These are phyloP conservation scores for Microplitis manilae DNA, from an alignment of 2,888 invertebrate species.

Conservation along the genomic window DNA sequence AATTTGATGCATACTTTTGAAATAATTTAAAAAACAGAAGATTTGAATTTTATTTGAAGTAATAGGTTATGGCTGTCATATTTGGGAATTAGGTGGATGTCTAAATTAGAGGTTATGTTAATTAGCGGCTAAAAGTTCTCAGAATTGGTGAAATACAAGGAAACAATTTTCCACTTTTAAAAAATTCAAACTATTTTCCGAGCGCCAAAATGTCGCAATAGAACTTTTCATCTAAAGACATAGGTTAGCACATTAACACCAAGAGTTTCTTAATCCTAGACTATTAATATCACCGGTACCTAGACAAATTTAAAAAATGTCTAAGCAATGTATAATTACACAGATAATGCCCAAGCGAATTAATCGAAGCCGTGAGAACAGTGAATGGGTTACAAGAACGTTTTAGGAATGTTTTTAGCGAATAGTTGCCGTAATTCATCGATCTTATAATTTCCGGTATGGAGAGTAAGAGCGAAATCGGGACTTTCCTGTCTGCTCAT, in stretches of 20 bases:
- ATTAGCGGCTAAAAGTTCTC: too few relatives aligned
- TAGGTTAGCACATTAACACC: background rate
- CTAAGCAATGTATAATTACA: background rate
- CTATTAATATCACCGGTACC: background rate
- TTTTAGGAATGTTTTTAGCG: slow-evolving; percentile 50
- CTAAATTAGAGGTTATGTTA: too few relatives aligned
- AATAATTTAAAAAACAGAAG: too few relatives aligned
- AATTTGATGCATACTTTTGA: background rate
- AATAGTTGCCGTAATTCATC: slow-evolving; percentile 55
- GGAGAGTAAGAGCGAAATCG: slow-evolving; percentile 53
- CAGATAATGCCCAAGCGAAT: background rate
- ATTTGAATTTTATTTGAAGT: too few relatives aligned
- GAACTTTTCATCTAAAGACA: too few relatives aligned
- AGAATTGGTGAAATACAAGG: too few relatives aligned
- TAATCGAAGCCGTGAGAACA: slow-evolving; percentile 45
- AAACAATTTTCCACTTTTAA: too few relatives aligned
- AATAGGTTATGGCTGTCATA: too few relatives aligned
- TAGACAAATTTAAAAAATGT: too few relatives aligned
- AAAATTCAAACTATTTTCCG: too few relatives aligned
- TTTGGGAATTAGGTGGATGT: too few relatives aligned
- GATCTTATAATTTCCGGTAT: slow-evolving; percentile 63
- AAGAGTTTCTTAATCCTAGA: background rate
- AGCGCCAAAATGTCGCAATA: too few relatives aligned
- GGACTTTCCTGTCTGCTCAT: slow-evolving; percentile 53
- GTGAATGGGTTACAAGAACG: slow-evolving; percentile 40